Evolutionary conservation across 2,797 vertebrate genomes (phyloP), one percentile per base, ranked within the genome.

Genomic region (Silurus aristotelis): DNA sequence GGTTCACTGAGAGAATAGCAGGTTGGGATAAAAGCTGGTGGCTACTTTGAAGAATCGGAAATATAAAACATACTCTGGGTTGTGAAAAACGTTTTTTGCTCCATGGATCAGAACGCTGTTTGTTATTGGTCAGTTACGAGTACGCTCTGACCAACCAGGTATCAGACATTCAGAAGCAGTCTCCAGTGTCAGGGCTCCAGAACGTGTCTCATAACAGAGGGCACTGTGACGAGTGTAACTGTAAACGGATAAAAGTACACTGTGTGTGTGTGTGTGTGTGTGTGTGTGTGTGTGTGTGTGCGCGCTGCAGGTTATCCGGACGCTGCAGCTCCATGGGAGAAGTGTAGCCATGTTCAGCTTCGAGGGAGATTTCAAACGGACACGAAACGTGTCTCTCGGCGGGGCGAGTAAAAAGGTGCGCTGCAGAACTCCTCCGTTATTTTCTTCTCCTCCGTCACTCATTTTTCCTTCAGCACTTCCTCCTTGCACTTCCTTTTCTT

Each of bases 341-440:
- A 93, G 92, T 89, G 94, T 95, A 93, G 96, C 91, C 92, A 99
- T 99, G 98, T 99, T 99, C 91, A 99, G 98, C 94, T 99, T 99
- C 90, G 98, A 99, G 94, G 98, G 98, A 91, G 98, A 99, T 87
- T 99, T 99, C 95, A 99, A 97, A 92, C 97, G 97, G 90, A 96
- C 97, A 94, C 98, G 98, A 92, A 99, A 98, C 92, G 98, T 99
- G 87, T 99, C 98, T 80, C 97, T 99, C 87, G 97, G 98, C 88
- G 98, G 98, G 94, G 98, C 98, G 48, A 99, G 98, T 90, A 95
- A 95, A 95, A 99, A 99, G 96, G 98, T 97, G 91, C 91, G 93
- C 25, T 0, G 31, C 31, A 3, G 31, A 2, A 6, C 48, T 52
- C 48, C 48, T 52, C 48, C 1, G 43, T 13, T 2, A 0, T 76